These are phyloP conservation scores for Monodelphis domestica DNA, from an alignment of 2,797 vertebrate species.

Conservation along the genomic window DNA sequence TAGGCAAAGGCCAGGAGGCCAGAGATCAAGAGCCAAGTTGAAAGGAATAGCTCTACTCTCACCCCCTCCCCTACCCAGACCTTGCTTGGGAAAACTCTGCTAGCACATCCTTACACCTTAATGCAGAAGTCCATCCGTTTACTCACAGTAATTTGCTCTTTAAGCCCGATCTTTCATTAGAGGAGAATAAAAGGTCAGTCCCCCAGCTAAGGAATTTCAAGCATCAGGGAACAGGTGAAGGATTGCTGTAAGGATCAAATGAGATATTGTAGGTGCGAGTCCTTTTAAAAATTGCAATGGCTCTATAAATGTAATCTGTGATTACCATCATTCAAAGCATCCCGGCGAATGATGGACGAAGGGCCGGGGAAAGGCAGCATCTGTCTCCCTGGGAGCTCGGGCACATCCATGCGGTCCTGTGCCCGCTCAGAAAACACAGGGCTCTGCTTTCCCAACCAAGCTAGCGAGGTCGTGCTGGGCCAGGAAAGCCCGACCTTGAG, in stretches of 20 bases:
- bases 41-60: not conserved
- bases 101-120: not conserved
- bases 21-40: not conserved
- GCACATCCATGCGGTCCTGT: no score
- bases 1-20: not conserved
- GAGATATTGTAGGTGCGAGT: not conserved
- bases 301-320: conserved; percentile 4
- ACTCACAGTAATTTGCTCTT: not conserved
- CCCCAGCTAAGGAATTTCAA: not conserved
- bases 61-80: not conserved
- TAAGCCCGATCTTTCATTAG: not conserved
- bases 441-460: not conserved
- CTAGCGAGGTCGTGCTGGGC: not conserved
- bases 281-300: not conserved
- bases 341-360: not conserved
- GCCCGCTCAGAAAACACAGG: not conserved
- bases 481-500: not conserved
- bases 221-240: conserved; percentile 1
- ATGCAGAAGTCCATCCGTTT: not conserved
- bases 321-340: not conserved
- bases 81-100: not conserved
- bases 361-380: not conserved
- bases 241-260: not conserved
- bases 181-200: not conserved
- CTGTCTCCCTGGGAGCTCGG: not conserved